Evolutionary conservation across 2,797 vertebrate species (phyloP), one percentile per base, ranked within the genome.

Genomic region (Fundulus diaphanus): DNA sequence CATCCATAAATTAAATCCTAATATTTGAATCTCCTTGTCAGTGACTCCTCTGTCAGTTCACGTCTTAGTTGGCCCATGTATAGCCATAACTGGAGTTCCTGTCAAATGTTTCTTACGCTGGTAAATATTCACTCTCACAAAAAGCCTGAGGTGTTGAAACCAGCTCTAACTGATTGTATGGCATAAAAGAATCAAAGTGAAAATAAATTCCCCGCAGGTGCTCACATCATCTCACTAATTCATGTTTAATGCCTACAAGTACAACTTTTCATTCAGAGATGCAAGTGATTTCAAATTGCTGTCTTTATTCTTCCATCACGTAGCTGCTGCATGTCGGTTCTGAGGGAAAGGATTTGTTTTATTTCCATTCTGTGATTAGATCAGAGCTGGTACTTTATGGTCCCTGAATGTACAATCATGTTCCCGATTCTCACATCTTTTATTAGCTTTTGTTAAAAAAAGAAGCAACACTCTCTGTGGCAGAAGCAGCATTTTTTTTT

Each of bases 361-460:
- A 77, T 80, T 79, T 90, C 68, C 52, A 80, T 72, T 71, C 70
- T 78, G 78, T 85, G 77, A 88, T 83, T 81, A 81, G 72, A 85
- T 87, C 68, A 86, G 68, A 86, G 81, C 11, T 42, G 52, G 52
- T 68, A 57, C 74, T 15, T 44, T 77, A 72, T 74, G 74, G 40
- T 68, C 54, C 44, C 52, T 82, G 63, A 74, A 84, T 71, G 68
- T 70, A 37, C 3, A 83, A 87, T 81, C 82, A 37, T 65, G 63
- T 66, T 66, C 63, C 77, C 76, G 42, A 81, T 80, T 75, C 52
- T 82, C 73, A 82, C 68, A 82, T 31, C 74, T 48, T 57, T 66
- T 67, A 51, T 27, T 66, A 49, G 16, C 77, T 74, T 71, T 74
- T 54, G 54, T 78, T 68, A 56, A 7, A 20, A 9, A 11, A 29